Base-by-base conservation (phyloP, 2,113 vertebrate genomes). In the Andinoacara biseriatus region DNA sequence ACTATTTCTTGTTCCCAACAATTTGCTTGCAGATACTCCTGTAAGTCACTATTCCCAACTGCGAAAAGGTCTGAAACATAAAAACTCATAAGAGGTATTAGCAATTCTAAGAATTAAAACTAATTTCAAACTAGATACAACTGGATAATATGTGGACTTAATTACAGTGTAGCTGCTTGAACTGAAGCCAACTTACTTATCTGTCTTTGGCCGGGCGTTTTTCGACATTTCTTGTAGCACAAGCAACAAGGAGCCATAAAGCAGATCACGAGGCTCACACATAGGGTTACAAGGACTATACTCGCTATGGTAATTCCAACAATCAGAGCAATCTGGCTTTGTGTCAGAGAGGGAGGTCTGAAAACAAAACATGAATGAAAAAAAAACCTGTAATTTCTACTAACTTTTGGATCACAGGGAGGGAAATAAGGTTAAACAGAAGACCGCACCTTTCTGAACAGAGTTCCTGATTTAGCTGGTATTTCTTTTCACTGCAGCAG, bases 211-310 rank as follows among this genome's bases (percentile, higher is more conserved):
- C 38, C 46, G 18, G 1, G 40, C 60, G 40, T 11, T 67, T 83
- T 84, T 54, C 3, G 17, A 76, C 81, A 86, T 33, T 17, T 84
- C 33, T 84, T 90, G 87, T 89, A 88, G 38, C 58, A 10, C 3
- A 85, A 57, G 67, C 92, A 93, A 78, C 87, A 92, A 3, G 91
- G 91, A 78, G 5, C 78, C 26, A 90, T 10, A 60, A 54, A 91
- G 83, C 91, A 93, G 82, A 77, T 22, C 49, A 89, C 18, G 5
- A 88, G n/a, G 62, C 14, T 8, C 61, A 91, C 69, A 35, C 76
- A 86, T 43, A 87, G 0, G 14, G 89, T 6, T 20, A 88, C 1
- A 3, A 18, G 22, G 5, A 90, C 0, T 18, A 90, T 0, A 17
- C 13, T 1, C 2, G 49, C 86, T 0, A 87, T 2, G 5, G 83